These are phyloP conservation scores for Neelides sp. DNA, from an alignment of 1,140 invertebrate species.

Conservation along the genomic window DNA sequence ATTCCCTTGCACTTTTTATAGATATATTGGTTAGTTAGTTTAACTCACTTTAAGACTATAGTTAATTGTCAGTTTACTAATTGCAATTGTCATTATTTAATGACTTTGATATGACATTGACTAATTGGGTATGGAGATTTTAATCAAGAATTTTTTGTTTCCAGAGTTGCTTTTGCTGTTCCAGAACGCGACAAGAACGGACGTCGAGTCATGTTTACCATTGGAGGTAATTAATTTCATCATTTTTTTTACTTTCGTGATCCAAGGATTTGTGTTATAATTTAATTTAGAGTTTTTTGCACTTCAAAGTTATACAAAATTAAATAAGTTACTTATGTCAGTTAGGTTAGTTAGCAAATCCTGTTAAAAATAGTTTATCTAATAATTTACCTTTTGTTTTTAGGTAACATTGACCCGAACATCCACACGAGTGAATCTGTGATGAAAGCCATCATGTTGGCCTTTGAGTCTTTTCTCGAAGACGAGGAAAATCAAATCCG, in stretches of 20 bases:
- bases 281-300: too few relatives aligned
- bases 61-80: slow-evolving; percentile 12
- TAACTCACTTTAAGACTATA: background rate
- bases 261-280: too few relatives aligned
- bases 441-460: slow-evolving; percentile 60
- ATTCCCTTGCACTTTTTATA: background rate
- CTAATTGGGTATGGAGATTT: too few relatives aligned
- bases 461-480: slow-evolving; percentile 66
- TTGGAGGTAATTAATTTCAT: slow-evolving; percentile 48
- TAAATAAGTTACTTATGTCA: too few relatives aligned
- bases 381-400: slow-evolving; percentile 10
- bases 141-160: slow-evolving; percentile 28
- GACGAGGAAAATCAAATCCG: slow-evolving; percentile 58
- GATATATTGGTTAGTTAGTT: background rate
- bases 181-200: slow-evolving; percentile 61
- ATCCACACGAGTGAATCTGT: slow-evolving; percentile 64
- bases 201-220: slow-evolving; percentile 59
- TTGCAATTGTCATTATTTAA: too few relatives aligned
- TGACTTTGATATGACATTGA: too few relatives aligned
- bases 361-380: too few relatives aligned
- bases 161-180: slow-evolving; percentile 58
- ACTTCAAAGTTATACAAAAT: too few relatives aligned
- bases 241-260: background rate
- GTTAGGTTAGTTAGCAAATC: too few relatives aligned
- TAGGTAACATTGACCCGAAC: slow-evolving; percentile 66